Evolutionary conservation across 2,113 vertebrate species (phyloP), one percentile per base, ranked within the genome.

Genomic region (Puntigrus tetrazona): DNA sequence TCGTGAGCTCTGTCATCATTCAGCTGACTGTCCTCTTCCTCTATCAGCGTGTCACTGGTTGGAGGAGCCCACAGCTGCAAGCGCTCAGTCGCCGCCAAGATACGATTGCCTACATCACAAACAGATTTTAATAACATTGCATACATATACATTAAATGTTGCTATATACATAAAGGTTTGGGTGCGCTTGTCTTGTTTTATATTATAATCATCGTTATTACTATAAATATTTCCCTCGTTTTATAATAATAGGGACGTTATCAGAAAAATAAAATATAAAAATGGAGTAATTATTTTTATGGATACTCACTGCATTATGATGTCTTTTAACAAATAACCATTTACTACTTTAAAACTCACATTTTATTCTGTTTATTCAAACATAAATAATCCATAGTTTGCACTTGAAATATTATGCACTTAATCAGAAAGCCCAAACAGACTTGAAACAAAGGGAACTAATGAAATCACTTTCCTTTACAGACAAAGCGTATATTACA

Each of bases 41-140:
- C 98, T 90, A 98, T 96, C 43, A 96, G 92, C 84, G 95, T 90
- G 87, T 97, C 96, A 87, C 90, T 88, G 86, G 92, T 91, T 0
- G 98, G 98, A 85, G 97, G 98, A 83, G 97, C 97, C 98, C 98
- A 99, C 87, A 99, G 91, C 72, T 99, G 97, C 91, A 99, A 90
- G 38, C 93, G 94, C 92, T 98, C 97, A 0, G 98, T 97, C 84
- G 97, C 96, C 89, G 98, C 98, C 92, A 99, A 93, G 89, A 99
- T 95, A 90, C 97, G 96, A 90, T 98, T 96, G 92, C 97, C 98
- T 99, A 92, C 78, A 92, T 6, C 94, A 79, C 22, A 43, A 4
- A 82, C 8, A 82, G 47, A 50, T 47, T 14, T 11, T 8, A 50
- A 18, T 34, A 20, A 57, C 7, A 38, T 36, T 36, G 36, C 31